Conservation (phyloP, 2,113 vertebrate species). For the Mohoua ochrocephala region DNA sequence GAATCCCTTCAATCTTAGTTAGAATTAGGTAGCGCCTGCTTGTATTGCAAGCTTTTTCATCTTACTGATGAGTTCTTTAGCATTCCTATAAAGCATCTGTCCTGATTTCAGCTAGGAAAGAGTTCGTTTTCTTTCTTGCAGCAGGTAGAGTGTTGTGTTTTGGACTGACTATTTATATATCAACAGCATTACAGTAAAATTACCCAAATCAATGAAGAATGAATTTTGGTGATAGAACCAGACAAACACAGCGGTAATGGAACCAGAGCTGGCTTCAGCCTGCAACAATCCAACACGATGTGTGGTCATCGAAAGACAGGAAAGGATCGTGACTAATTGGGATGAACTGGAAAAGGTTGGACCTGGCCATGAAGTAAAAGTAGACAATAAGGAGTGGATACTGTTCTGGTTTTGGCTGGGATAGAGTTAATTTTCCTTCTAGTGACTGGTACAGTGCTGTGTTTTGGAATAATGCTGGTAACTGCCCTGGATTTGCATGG, state of each 20-base stretch:
- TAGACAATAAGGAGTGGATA: not conserved
- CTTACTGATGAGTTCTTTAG: not conserved
- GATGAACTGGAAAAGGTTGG: not conserved
- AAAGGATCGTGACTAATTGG: fast-evolving
- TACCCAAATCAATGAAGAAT: not conserved
- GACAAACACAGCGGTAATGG: not conserved
- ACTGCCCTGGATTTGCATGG: not conserved
- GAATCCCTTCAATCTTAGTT: not conserved
- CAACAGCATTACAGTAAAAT: not conserved
- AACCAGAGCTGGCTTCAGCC: not conserved
- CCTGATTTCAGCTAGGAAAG: not conserved
- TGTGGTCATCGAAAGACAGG: too few species aligned
- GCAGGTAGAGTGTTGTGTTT: not conserved
- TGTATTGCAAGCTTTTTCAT: not conserved
- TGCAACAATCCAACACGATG: not conserved
- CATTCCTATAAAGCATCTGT: not conserved
- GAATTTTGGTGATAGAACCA: not conserved
- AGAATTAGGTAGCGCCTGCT: not conserved
- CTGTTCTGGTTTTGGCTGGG: not conserved
- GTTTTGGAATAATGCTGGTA: not conserved
- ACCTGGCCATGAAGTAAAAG: not conserved
- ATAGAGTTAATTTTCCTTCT: not conserved
- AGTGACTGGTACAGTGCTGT: not conserved
- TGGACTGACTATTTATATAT: not conserved
- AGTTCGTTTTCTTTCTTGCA: not conserved